A percentile compares a stretch with the other conserved stretches of the same genome.
phyloP scores from a whole-genome alignment of 2,797 vertebrate species.

The Alauda arvensis region DNA sequence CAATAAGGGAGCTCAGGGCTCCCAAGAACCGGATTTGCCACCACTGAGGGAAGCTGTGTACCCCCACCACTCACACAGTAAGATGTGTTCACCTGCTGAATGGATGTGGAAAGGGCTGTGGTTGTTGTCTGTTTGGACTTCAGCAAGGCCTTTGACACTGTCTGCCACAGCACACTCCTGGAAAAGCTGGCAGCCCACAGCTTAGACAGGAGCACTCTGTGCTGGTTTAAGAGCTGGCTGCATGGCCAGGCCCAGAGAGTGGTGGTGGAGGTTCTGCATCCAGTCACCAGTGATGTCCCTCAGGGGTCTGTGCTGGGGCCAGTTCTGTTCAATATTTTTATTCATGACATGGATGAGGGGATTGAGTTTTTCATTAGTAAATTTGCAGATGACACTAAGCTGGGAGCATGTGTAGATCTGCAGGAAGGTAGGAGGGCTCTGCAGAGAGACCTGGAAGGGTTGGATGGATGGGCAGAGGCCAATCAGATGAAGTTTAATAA shows the following conservation, averaged over 20 bases:
- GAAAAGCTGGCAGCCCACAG: not conserved
- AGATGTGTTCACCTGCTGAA: not conserved
- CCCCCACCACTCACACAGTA: rapidly evolving
- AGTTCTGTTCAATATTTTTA: not conserved
- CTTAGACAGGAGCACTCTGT: not conserved
- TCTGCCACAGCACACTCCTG: not conserved
- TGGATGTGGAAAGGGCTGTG: not conserved
- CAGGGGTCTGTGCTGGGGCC: not conserved
- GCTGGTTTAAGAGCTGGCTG: not conserved
- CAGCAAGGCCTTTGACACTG: not conserved
- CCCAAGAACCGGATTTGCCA: not conserved
- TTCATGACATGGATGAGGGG: not conserved
- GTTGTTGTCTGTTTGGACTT: not conserved
- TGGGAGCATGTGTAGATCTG: not conserved
- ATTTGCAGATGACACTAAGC: not conserved
- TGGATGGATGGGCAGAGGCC: not conserved
- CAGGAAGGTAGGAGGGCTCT: not conserved
- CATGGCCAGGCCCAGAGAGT: not conserved
- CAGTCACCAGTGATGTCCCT: not conserved
- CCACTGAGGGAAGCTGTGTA: not conserved
- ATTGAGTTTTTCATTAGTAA: not conserved
- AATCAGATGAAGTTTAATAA: not conserved
- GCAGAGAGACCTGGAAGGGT: not conserved
- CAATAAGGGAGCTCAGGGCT: not conserved
- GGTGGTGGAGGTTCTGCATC: not conserved